These are phyloP conservation scores for Goniozus legneri DNA, from an alignment of 1,140 invertebrate species.

Conservation along the genomic window DNA sequence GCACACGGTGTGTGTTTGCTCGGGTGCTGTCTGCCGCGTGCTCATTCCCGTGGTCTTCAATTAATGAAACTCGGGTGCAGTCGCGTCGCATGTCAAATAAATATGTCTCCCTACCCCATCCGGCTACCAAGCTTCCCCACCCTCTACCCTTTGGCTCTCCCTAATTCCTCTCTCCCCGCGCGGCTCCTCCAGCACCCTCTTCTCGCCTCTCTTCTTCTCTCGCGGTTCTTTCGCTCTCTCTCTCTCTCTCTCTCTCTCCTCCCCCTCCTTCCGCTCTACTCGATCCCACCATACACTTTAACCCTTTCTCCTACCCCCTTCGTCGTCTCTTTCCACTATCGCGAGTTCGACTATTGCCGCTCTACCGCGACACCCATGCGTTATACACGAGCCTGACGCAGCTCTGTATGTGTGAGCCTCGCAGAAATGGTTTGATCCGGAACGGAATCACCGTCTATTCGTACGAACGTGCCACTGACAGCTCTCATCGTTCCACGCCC, in stretches of 20 bases:
- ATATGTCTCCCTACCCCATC: conserved; percentile 45
- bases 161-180: conserved; percentile 7
- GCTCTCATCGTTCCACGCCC: conserved; percentile 16
- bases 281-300: conserved; percentile 16
- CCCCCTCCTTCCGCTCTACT: conserved; percentile 18
- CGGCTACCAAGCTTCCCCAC: conserved; percentile 17
- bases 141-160: conserved; percentile 27
- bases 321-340: conserved; percentile 8
- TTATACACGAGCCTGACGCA: not conserved
- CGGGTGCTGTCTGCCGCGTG: conserved; percentile 46
- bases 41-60: conserved; percentile 56
- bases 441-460: conserved; percentile 31
- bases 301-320: conserved; percentile 20
- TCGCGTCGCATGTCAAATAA: conserved; percentile 57
- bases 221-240: conserved; percentile 4
- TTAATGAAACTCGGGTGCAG: conserved; percentile 57
- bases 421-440: conserved; percentile 27
- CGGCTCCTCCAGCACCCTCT: conserved; percentile 11
- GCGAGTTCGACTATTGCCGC: not conserved
- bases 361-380: not conserved
- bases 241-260: conserved; percentile 13
- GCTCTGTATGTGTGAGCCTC: not conserved
- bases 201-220: conserved; percentile 23
- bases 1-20: conserved; percentile 34
- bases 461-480: conserved; percentile 25